These are phyloP conservation scores for Kryphioiulus occultus DNA, from an alignment of 2,888 invertebrate genomes.

Conservation along the genomic window DNA sequence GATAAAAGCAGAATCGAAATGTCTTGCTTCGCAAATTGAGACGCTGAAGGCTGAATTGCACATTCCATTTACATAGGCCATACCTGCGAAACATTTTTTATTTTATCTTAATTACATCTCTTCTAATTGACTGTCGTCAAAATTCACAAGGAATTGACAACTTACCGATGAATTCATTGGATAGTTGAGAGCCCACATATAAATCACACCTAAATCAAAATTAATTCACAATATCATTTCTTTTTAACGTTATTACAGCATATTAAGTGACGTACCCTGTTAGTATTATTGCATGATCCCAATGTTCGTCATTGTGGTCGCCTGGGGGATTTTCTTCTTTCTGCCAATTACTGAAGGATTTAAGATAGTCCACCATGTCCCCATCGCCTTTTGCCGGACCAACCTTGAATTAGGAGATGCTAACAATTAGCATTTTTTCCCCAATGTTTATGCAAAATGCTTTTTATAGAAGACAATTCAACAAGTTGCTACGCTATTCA, in stretches of 20 bases:
- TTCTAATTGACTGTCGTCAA: too few species aligned
- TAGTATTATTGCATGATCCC: constrained; percentile 62
- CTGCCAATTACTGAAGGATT: not conserved
- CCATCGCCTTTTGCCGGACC: not conserved
- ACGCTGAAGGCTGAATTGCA: constrained; percentile 61
- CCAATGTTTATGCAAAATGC: not conserved
- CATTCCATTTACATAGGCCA: constrained; percentile 62
- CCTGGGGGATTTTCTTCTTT: not conserved
- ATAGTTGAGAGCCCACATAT: constrained; percentile 22
- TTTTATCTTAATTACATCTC: not conserved
- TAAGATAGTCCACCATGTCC: not conserved
- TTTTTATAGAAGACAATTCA: not conserved
- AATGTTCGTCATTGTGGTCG: constrained; percentile 55
- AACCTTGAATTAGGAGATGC: not conserved
- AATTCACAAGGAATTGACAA: too few species aligned
- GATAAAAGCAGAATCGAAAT: constrained; percentile 61
- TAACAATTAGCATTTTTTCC: too few species aligned
- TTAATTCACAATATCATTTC: not conserved
- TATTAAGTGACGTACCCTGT: constrained; percentile 56
- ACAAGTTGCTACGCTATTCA: too few species aligned
- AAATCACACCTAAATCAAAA: constrained; percentile 12
- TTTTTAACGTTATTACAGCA: not conserved
- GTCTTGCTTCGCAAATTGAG: constrained; percentile 61
- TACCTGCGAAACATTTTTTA: constrained; percentile 56
- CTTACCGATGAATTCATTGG: constrained; percentile 43